phyloP scores from a whole-genome alignment of 2,888 invertebrate genomes.

The Theristus sp. region DNA sequence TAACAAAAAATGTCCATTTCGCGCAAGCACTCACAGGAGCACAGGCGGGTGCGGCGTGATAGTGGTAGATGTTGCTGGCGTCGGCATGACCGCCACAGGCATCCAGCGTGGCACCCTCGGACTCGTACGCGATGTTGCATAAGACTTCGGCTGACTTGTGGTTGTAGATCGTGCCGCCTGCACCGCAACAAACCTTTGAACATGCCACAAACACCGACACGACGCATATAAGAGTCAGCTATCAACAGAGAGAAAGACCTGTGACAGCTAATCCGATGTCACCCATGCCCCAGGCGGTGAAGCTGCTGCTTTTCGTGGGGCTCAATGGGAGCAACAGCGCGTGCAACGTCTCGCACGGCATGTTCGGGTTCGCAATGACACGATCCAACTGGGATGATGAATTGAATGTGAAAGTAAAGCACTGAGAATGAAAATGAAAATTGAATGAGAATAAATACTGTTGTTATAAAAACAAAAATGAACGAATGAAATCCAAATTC shows the following conservation, averaged over 20 bases:
- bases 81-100: neutral
- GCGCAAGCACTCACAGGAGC: too few species aligned
- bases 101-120: neutral
- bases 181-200: too few species aligned
- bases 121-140: neutral
- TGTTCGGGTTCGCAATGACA: neutral
- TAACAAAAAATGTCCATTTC: too few species aligned
- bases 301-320: neutral
- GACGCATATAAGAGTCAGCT: too few species aligned
- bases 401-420: too few species aligned
- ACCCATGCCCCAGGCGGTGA: neutral
- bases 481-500: too few species aligned
- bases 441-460: neutral
- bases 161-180: neutral
- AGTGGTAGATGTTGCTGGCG: neutral
- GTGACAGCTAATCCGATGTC: neutral
- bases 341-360: neutral
- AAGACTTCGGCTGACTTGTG: neutral
- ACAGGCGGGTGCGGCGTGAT: neutral
- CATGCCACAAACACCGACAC: too few species aligned
- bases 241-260: too few species aligned
- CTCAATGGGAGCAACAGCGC: neutral
- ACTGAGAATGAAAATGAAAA: too few species aligned
- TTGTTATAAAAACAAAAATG: neutral
- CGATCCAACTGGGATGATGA: too few species aligned